Evolutionary conservation across 2,888 invertebrate genomes (phyloP), one percentile per base, ranked within the genome.

Genomic region (Meiosimyza platycephala): DNA sequence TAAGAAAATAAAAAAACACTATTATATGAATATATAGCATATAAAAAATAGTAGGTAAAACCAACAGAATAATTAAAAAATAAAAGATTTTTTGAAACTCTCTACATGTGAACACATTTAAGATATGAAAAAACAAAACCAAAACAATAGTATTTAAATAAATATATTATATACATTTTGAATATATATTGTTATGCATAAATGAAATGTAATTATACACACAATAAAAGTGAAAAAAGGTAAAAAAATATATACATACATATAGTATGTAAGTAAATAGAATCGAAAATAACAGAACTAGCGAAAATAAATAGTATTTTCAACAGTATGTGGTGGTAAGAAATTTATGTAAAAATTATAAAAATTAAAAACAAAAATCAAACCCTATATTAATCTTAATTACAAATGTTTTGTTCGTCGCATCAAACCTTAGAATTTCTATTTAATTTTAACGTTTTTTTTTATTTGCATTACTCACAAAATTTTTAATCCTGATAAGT

Each of bases 21-120:
- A 48, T 28, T 68, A 59, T 48, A 63, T 64, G 51, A 40, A 59
- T 47, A 28, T 64, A 55, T 63, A 71, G 7, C 22, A 66, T 63
- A 67, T 71, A 68, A 51, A 63, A 52, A 57, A 15, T 69, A 68
- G 71, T 72, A 75, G 73, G 59, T 63, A 64, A 65, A 71, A 69
- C 75, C 13, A 47, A 72, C 57, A 54, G 66, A 57, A 59, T 60
- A 62, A 40, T 55, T 15, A 74, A 40, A 47, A 66, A 11, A 48
- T 52, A 55, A 72, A 74, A 63, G 71, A 74, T 75, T 76, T 77
- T 77, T 77, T 62, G 70, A 74, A 76, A 22, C 67, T 73, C 76
- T 78, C 78, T 78, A 75, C 74, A 77, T 78, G 77, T 77, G 76
- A 76, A 73, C 59, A 73, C 72, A 69, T 40, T 54, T 47, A 55